Conservation (phyloP, 2,888 invertebrate species). For the Thymelicus sylvestris region DNA sequence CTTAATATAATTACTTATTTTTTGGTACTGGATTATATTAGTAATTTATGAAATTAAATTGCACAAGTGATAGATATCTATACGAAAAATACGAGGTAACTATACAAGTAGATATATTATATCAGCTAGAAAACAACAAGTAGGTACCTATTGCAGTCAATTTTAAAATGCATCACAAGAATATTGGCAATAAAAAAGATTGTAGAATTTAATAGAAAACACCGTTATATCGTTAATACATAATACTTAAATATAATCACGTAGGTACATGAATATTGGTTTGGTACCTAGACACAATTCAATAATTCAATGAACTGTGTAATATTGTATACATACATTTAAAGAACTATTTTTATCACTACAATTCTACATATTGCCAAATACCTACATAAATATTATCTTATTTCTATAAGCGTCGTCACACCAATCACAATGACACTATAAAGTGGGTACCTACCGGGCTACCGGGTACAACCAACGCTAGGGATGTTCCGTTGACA, state of each 20-base stretch:
- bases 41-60: neutral
- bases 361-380: constrained; percentile 51
- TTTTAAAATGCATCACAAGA: constrained; percentile 31
- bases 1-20: neutral
- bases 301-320: constrained; percentile 11
- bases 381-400: constrained; percentile 54
- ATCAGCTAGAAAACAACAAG: constrained; percentile 1
- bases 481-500: neutral
- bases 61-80: neutral
- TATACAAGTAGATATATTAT: neutral
- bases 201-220: constrained; percentile 26
- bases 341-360: constrained; percentile 28
- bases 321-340: constrained; percentile 26
- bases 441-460: constrained; percentile 1
- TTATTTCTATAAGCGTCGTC: constrained; percentile 77
- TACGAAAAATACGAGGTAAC: neutral
- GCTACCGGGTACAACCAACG: constrained; percentile 15
- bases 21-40: neutral
- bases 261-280: constrained; percentile 10
- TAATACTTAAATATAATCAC: constrained; percentile 15
- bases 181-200: constrained; percentile 29
- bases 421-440: constrained; percentile 70
- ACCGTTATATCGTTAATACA: neutral
- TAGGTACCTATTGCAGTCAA: constrained; percentile 15
- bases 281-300: constrained; percentile 16